These are phyloP conservation scores for Xyliphius kryptos DNA, from an alignment of 2,113 vertebrate genomes.

Conservation along the genomic window DNA sequence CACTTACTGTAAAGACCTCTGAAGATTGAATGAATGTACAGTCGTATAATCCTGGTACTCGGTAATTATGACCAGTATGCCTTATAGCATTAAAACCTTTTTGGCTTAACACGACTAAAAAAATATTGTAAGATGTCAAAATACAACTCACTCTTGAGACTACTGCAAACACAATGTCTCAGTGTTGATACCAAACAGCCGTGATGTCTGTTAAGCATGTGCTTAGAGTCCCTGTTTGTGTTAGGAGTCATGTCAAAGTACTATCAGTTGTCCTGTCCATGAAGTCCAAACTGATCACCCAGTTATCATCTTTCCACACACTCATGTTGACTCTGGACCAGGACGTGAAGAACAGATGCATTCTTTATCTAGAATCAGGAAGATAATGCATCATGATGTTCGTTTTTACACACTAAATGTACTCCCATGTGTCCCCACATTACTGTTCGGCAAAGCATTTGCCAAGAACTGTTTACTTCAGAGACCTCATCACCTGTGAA, in stretches of 20 bases:
- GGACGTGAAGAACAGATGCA: too few relatives aligned
- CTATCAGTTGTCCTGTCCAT: background rate
- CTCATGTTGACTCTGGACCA: background rate
- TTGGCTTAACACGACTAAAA: background rate
- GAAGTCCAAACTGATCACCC: background rate
- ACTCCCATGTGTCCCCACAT: background rate
- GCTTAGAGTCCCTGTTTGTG: background rate
- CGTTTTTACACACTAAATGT: background rate
- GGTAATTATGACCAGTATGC: too few relatives aligned
- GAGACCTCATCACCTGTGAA: background rate
- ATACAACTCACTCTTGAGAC: background rate
- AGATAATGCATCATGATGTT: background rate
- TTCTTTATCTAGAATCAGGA: background rate
- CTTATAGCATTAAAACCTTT: too few relatives aligned
- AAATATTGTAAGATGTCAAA: background rate
- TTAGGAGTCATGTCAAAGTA: background rate
- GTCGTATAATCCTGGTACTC: too few relatives aligned
- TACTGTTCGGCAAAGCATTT: background rate
- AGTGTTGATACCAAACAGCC: constrained; percentile 13
- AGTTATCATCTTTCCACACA: background rate
- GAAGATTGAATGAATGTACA: too few relatives aligned
- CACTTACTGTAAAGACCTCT: too few relatives aligned
- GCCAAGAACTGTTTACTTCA: background rate
- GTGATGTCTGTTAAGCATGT: constrained; percentile 3
- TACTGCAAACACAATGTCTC: background rate